Percentiles rank a stretch among this genome's conserved stretches.
phyloP scores from a whole-genome alignment of 2,113 vertebrate species.

The Corythornis cristatus region DNA sequence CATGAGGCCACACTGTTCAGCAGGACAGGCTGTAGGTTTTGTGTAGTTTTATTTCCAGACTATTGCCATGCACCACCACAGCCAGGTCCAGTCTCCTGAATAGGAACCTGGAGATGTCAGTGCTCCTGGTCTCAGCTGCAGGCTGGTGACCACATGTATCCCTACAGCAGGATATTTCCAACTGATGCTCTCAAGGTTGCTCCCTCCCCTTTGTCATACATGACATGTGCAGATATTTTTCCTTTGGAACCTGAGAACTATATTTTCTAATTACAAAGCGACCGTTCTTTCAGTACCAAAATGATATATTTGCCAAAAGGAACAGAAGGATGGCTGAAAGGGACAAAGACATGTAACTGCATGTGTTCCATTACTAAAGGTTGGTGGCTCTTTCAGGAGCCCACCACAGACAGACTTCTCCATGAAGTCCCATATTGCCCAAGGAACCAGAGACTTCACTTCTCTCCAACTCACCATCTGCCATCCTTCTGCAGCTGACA shows the following conservation, averaged over 20 bases:
- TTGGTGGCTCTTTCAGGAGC: not conserved
- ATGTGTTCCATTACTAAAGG: not conserved
- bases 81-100: not conserved
- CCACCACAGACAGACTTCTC: not conserved
- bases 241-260: not conserved
- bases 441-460: not conserved
- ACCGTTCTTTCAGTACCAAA: not conserved
- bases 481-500: not conserved
- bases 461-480: not conserved
- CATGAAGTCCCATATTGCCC: not conserved
- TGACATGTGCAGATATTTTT: not conserved
- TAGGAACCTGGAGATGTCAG: not conserved
- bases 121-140: not conserved
- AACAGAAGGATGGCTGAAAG: not conserved
- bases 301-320: not conserved
- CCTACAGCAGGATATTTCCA: not conserved
- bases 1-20: not conserved
- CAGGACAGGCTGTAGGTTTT: rapidly evolving
- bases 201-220: not conserved
- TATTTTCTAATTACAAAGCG: not conserved
- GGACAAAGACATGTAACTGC: not conserved
- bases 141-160: rapidly evolving
- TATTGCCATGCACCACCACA: rapidly evolving
- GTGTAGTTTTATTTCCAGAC: not conserved
- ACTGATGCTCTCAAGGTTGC: not conserved